phyloP scores from a whole-genome alignment of 2,888 invertebrate genomes.

The Himalopsyche kuldschensis region DNA sequence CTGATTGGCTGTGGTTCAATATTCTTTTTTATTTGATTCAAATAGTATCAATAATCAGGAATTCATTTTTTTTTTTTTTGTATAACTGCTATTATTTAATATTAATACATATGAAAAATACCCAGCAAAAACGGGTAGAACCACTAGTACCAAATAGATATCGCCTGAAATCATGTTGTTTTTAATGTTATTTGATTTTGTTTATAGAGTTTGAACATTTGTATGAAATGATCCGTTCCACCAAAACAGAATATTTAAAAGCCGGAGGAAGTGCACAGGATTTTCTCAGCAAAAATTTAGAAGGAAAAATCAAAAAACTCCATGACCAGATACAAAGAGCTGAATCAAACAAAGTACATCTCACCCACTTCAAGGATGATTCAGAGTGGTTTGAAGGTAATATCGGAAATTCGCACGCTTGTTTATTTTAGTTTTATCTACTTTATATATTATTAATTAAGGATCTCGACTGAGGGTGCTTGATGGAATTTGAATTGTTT shows the following conservation, averaged over 20 bases:
- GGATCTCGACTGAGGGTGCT: too few species aligned
- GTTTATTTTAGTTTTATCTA: neutral
- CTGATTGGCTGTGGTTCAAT: too few species aligned
- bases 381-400: slow-evolving; percentile 79
- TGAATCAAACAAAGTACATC: slow-evolving; percentile 61
- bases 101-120: too few species aligned
- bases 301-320: slow-evolving; percentile 53
- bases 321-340: slow-evolving; percentile 53
- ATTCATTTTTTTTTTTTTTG: too few species aligned
- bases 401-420: too few species aligned
- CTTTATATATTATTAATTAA: too few species aligned
- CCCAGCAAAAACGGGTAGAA: too few species aligned
- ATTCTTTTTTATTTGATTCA: too few species aligned
- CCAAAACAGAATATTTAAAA: slow-evolving; percentile 69
- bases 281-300: slow-evolving; percentile 71
- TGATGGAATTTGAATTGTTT: too few species aligned
- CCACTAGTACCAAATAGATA: too few species aligned
- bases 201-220: slow-evolving; percentile 69
- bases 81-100: too few species aligned
- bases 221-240: slow-evolving; percentile 69
- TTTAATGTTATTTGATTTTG: slow-evolving; percentile 40
- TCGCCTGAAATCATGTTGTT: neutral
- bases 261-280: slow-evolving; percentile 72
- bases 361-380: slow-evolving; percentile 65
- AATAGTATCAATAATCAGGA: too few species aligned